These are phyloP conservation scores for Porphyrio hochstetteri DNA, from an alignment of 2,113 vertebrate species.

Conservation along the genomic window DNA sequence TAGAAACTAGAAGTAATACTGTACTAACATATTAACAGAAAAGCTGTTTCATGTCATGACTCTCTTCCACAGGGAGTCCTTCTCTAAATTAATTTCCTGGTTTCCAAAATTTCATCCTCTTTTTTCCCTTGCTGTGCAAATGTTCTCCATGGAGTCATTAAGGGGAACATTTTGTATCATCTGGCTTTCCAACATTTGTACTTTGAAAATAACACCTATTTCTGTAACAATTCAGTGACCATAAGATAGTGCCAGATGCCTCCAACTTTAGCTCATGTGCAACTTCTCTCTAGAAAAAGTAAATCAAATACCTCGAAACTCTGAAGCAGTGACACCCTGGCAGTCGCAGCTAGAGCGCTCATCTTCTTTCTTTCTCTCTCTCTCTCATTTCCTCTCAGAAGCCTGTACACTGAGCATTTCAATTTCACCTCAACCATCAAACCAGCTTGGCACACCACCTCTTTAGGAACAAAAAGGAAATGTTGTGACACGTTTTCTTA, in stretches of 20 bases:
- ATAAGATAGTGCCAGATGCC: background rate
- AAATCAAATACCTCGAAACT: background rate
- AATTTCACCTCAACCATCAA: constrained; percentile 23
- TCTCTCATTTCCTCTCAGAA: background rate
- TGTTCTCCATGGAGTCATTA: background rate
- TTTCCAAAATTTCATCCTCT: constrained; percentile 3
- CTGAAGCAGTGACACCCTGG: background rate
- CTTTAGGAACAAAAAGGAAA: background rate
- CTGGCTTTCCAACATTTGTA: background rate
- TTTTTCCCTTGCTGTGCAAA: background rate
- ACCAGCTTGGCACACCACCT: background rate
- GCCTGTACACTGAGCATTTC: background rate
- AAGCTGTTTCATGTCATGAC: background rate
- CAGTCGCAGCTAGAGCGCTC: background rate
- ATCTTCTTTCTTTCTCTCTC: background rate
- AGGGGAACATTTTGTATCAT: background rate
- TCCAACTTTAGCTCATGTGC: background rate
- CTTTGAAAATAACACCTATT: constrained; percentile 29
- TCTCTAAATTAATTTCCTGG: background rate
- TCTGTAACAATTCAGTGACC: background rate
- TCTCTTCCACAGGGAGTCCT: background rate
- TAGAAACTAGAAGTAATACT: background rate
- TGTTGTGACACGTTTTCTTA: constrained; percentile 14
- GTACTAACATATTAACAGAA: background rate
- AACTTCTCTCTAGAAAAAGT: background rate